Evolutionary conservation across 2,797 vertebrate species (phyloP).

Genomic region (Paguma larvata): DNA sequence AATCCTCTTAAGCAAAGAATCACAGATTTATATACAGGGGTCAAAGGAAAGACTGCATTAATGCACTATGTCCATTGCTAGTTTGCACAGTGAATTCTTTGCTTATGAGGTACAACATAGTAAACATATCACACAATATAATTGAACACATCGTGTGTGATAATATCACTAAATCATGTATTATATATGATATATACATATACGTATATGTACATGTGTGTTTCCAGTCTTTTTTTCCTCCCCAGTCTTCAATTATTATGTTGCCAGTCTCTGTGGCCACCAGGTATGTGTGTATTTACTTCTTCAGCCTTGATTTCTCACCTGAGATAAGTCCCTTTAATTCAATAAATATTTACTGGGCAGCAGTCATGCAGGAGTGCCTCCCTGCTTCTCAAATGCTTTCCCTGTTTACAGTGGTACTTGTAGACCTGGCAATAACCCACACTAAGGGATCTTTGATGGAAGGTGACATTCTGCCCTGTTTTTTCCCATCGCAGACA

Average conservation of each 20-base stretch:
- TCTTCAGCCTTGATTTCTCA: conserved; percentile 11
- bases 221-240: background rate
- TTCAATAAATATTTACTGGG: background rate
- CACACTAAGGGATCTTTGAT: background rate
- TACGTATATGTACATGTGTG: background rate
- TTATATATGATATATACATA: background rate
- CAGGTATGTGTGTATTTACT: background rate
- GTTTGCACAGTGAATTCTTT: background rate
- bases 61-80: background rate
- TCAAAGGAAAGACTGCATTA: background rate
- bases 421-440: background rate
- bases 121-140: background rate
- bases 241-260: background rate
- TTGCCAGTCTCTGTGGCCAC: background rate
- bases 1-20: background rate
- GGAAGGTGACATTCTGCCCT: background rate
- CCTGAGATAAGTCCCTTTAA: background rate
- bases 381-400: background rate
- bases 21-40: background rate
- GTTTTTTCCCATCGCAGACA: background rate
- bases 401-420: background rate
- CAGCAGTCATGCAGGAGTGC: background rate
- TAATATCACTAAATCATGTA: conserved; percentile 5
- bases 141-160: background rate
- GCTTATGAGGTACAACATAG: background rate